phyloP scores from a whole-genome alignment of 2,888 invertebrate genomes.

The Papilio gigon region DNA sequence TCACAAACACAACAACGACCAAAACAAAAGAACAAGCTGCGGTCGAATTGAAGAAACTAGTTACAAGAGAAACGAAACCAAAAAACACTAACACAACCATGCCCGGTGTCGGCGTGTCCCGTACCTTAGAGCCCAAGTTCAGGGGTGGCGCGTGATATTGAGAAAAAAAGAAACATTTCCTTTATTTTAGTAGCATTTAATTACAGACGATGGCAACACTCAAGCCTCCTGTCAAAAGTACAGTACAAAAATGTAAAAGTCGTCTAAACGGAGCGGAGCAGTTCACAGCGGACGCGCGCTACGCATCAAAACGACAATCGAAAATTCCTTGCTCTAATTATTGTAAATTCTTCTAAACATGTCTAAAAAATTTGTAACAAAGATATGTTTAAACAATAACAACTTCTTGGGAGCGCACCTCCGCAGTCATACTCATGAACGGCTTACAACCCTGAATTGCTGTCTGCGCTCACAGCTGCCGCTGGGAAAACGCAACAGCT shows the following conservation, averaged over 20 bases:
- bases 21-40: conserved; percentile 36
- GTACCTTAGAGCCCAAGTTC: conserved; percentile 45
- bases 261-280: conserved; percentile 33
- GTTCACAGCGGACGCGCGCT: conserved; percentile 8
- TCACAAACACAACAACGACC: conserved; percentile 44
- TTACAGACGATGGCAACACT: conserved; percentile 61
- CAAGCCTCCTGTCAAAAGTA: conserved; percentile 57
- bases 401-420: conserved; percentile 3
- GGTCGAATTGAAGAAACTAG: conserved; percentile 5
- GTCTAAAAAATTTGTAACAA: conserved; percentile 28
- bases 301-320: background rate
- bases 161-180: conserved; percentile 37
- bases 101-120: conserved; percentile 52
- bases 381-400: conserved; percentile 22
- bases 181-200: conserved; percentile 70
- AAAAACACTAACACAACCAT: conserved; percentile 59
- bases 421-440: background rate
- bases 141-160: conserved; percentile 8
- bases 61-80: conserved; percentile 5
- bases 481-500: conserved; percentile 30
- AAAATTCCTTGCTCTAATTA: conserved; percentile 2
- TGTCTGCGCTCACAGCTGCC: background rate
- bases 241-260: conserved; percentile 57
- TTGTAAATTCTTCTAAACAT: conserved; percentile 33
- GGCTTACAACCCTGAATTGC: background rate